Conservation (phyloP, 2,113 vertebrate species). For the Atractosteus spatula region DNA sequence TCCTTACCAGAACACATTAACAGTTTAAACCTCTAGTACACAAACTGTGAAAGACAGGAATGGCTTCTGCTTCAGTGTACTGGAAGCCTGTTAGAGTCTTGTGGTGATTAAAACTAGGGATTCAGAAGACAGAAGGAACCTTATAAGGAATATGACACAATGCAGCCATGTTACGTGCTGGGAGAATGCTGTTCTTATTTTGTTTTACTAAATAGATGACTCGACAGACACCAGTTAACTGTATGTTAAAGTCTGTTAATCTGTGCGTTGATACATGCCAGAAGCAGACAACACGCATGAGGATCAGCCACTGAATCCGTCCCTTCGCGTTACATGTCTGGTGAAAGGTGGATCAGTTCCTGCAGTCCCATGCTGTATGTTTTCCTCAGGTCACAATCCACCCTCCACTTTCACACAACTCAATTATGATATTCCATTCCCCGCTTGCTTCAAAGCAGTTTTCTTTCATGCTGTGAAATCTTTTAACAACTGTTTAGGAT, state of each 20-base stretch:
- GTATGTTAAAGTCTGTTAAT: neutral
- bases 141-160: slow-evolving; percentile 6
- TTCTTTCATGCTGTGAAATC: neutral
- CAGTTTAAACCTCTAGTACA: no score
- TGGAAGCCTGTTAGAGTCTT: neutral
- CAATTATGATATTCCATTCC: no score
- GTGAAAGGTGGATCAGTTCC: neutral
- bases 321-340: neutral
- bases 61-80: no score
- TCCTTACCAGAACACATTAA: no score
- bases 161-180: neutral
- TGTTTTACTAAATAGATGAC: neutral
- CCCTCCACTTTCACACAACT: no score
- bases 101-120: neutral
- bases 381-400: no score
- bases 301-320: neutral
- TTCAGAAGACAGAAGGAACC: slow-evolving; percentile 2
- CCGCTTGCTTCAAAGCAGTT: no score
- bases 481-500: no score
- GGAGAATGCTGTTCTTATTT: neutral
- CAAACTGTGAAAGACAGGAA: no score
- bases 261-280: neutral
- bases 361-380: no score
- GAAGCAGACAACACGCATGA: neutral
- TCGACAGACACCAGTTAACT: neutral